A percentile compares a stretch with the other conserved stretches of the same genome.
These are phyloP conservation scores for Passer montanus DNA, from an alignment of 2,113 vertebrate genomes.

Conservation along the genomic window DNA sequence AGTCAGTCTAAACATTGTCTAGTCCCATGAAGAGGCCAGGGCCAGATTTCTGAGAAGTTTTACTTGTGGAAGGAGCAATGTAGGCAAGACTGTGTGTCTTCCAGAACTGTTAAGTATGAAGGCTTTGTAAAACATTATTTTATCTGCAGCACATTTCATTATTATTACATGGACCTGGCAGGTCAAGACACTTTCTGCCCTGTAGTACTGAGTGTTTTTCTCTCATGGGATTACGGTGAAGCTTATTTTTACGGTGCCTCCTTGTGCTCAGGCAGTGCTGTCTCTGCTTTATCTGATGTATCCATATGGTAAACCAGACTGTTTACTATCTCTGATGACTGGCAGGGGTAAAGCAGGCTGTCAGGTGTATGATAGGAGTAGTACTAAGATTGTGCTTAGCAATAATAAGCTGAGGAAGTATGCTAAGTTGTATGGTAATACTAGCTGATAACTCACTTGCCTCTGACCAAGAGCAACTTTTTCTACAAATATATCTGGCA, in stretches of 20 bases:
- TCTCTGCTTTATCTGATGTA: background rate
- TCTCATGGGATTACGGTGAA: background rate
- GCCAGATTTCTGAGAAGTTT: background rate
- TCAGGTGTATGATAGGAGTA: background rate
- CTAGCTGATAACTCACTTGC: background rate
- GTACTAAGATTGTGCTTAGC: background rate
- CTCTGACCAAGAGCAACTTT: background rate
- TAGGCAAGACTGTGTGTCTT: background rate
- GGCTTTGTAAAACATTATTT: background rate
- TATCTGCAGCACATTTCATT: background rate
- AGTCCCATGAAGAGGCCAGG: accelerated
- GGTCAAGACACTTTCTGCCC: background rate
- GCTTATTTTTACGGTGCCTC: background rate
- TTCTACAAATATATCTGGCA: background rate
- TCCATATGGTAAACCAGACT: background rate
- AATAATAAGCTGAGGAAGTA: background rate
- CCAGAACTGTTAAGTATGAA: background rate
- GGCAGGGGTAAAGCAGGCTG: background rate
- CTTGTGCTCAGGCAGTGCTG: background rate
- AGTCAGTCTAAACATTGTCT: background rate
- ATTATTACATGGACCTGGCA: background rate
- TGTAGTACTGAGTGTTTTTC: background rate
- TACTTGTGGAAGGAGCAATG: background rate
- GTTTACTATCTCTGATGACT: background rate
- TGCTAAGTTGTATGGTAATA: background rate